These are phyloP conservation scores for Intellagama lesueurii DNA, from an alignment of 2,797 vertebrate species.

Conservation along the genomic window DNA sequence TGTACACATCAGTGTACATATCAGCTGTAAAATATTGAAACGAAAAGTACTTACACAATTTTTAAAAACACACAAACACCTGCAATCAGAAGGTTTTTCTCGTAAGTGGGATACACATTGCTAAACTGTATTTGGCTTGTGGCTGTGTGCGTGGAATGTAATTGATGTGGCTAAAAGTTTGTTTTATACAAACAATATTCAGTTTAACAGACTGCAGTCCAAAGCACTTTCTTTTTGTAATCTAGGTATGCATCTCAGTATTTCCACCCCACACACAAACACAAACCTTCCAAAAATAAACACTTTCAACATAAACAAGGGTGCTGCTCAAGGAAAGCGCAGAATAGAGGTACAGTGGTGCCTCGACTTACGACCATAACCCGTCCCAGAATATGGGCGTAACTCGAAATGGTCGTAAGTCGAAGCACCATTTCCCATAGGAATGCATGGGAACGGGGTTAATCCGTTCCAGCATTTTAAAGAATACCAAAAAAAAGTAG, in stretches of 20 bases:
- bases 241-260: not conserved
- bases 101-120: not conserved
- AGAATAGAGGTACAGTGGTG: not conserved
- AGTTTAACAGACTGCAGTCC: not conserved
- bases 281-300: not conserved
- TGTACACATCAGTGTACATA: conserved; percentile 40
- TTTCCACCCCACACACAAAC: not conserved
- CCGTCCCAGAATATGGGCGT: too few species aligned
- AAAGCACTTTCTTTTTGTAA: not conserved
- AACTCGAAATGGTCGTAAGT: too few species aligned
- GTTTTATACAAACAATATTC: not conserved
- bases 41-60: not conserved
- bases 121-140: not conserved
- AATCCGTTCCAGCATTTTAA: too few species aligned
- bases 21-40: conserved; percentile 6
- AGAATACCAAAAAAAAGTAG: too few species aligned
- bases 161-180: not conserved
- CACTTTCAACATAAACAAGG: not conserved
- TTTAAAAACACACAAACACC: not conserved
- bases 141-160: not conserved
- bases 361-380: too few species aligned
- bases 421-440: too few species aligned
- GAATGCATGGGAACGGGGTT: too few species aligned
- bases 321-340: not conserved
- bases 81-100: not conserved